phyloP scores from a whole-genome alignment of 2,113 vertebrate species.

The Poicephalus gulielmi region DNA sequence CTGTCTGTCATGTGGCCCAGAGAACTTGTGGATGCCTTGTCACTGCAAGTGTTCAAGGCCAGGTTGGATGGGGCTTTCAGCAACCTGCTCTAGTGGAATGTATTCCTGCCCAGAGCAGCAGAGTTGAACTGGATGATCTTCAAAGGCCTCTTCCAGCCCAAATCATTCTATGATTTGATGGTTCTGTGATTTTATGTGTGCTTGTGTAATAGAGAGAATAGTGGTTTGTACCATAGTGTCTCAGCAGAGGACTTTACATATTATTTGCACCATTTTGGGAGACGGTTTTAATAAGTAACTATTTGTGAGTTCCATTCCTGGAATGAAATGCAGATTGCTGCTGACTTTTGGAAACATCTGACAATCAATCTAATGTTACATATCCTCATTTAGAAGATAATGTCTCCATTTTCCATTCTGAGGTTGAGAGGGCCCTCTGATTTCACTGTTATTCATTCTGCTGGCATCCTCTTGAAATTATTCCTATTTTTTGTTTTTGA shows the following conservation, averaged over 20 bases:
- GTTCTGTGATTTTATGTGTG: not conserved
- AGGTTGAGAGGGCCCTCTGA: not conserved
- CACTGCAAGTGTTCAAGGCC: not conserved
- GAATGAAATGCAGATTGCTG: not conserved
- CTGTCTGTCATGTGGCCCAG: not conserved
- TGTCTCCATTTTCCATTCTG: not conserved
- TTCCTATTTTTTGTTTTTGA: constrained; percentile 8
- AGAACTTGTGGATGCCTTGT: not conserved
- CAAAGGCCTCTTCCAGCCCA: not conserved
- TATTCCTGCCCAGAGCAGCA: not conserved
- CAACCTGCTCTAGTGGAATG: not conserved
- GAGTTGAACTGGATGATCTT: not conserved
- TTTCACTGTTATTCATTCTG: not conserved
- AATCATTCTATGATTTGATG: not conserved
- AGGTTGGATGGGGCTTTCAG: not conserved
- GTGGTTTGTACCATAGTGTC: not conserved
- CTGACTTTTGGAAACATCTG: not conserved
- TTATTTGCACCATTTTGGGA: not conserved
- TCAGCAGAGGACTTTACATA: not conserved
- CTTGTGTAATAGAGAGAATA: not conserved
- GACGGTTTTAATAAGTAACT: not conserved
- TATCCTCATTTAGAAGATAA: not conserved
- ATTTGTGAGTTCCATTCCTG: not conserved
- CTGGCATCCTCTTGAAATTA: not conserved
- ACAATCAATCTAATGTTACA: not conserved